Evolutionary conservation across 2,797 vertebrate species (phyloP).

Genomic region (Pristis pectinata): DNA sequence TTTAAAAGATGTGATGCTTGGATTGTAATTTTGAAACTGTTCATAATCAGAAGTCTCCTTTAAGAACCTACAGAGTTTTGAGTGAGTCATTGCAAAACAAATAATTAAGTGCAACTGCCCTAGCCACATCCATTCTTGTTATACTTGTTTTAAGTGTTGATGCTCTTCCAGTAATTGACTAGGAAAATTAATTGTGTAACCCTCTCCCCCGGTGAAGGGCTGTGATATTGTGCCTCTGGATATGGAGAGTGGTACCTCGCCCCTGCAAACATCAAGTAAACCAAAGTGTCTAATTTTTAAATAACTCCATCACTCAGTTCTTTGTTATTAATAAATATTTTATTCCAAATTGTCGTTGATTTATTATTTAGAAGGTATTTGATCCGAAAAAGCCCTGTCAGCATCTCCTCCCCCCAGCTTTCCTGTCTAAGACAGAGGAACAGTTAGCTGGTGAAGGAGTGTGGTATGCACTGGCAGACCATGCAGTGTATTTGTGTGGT

Average conservation of each 20-base stretch:
- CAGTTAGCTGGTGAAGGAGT: background rate
- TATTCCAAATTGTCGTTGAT: background rate
- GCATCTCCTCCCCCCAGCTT: background rate
- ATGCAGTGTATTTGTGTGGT: background rate
- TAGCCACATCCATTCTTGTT: constrained; percentile 26
- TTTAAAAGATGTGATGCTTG: background rate
- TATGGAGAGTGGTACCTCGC: background rate
- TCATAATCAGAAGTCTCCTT: background rate
- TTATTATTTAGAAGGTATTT: constrained; percentile 25
- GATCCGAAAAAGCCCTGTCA: background rate
- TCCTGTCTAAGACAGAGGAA: background rate
- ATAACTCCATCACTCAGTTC: constrained; percentile 8
- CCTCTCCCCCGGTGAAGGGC: too few species aligned
- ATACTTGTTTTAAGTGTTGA: background rate
- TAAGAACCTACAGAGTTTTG: background rate
- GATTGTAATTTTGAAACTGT: background rate
- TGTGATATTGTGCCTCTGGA: background rate
- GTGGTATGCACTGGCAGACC: background rate
- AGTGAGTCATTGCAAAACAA: constrained; percentile 4
- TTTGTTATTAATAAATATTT: constrained; percentile 26
- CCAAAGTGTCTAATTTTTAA: constrained; percentile 13
- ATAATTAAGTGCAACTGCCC: background rate
- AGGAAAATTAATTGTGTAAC: background rate
- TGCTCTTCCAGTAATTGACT: background rate
- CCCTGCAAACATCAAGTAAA: background rate